Base-by-base conservation (phyloP, 2,113 vertebrate species). In the Microcebus jonahi region DNA sequence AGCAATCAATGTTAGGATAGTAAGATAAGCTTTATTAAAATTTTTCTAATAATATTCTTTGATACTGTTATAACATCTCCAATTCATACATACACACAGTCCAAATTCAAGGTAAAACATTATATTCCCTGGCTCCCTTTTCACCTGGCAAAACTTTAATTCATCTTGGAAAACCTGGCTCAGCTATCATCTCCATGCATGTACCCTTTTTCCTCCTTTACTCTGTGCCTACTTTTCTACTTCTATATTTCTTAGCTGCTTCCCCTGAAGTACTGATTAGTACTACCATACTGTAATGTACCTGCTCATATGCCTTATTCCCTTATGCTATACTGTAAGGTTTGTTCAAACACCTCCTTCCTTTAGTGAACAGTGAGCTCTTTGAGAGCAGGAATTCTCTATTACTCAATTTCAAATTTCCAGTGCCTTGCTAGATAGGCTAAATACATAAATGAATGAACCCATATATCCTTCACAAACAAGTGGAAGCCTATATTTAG, bases 41-140 rank as follows among this genome's bases (percentile, higher is more conserved):
- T 27, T 91, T 94, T 83, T n/a, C 63, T 88, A 84, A 48, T 39
- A 88, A 63, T 45, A 88, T 61, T 76, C 55, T 39, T 83, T 39
- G 20, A 42, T 42, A 68, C 29, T 27, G 8, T 48, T 71, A 20
- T 8, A 82, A 48, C 45, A 65, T 31, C 48, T 61, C 48, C 31
- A 76, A n/a, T 13, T 11, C 53, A 67, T 36, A 93, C n/a, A 65
- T 18, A 68, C 61, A 89, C 6, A 42, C 20, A 29, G 34, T 70
- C 82, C 59, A 94, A 67, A 70, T 82, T 88, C 81, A 88, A 88
- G 29, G 50, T 53, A 50, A 81, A 87, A 91, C 29, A 76, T 21
- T 70, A 21, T 36, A 83, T 82, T 53, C 57, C 29, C 75, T 76
- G 34, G n/a, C 15, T 96, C 50, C 39, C 57, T 86, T 65, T 31